phyloP scores from a whole-genome alignment of 2,113 vertebrate genomes.

The Ochotona princeps region DNA sequence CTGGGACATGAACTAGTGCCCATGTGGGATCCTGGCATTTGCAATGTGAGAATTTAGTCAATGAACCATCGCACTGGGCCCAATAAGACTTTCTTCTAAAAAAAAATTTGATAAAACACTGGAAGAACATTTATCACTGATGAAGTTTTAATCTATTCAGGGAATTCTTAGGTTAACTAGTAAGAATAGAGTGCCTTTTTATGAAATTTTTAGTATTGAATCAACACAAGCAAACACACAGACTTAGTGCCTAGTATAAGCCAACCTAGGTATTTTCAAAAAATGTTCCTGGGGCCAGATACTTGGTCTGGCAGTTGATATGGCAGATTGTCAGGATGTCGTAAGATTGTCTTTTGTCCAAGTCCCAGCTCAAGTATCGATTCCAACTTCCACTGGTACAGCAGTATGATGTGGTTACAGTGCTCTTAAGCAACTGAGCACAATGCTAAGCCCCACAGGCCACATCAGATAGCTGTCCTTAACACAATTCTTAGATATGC shows the following conservation, averaged over 20 bases:
- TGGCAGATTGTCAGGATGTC: too few species aligned
- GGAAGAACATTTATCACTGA: not conserved
- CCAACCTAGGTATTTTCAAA: not conserved
- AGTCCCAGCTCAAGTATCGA: too few species aligned
- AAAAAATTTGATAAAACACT: not conserved
- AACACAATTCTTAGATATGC: not conserved
- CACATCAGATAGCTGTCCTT: not conserved
- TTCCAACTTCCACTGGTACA: too few species aligned
- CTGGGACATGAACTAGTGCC: too few species aligned
- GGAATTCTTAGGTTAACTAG: not conserved
- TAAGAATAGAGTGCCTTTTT: not conserved
- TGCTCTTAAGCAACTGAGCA: not conserved
- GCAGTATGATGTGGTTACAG: not conserved
- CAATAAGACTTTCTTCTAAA: not conserved
- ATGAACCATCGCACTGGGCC: too few species aligned
- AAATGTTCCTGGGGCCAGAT: not conserved
- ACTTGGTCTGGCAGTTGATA: too few species aligned
- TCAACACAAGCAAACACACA: not conserved
- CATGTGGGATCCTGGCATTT: too few species aligned
- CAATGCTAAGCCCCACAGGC: not conserved
- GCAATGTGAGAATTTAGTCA: too few species aligned
- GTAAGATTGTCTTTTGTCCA: too few species aligned
- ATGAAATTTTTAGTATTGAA: conserved; percentile 18
- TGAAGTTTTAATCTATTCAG: not conserved
- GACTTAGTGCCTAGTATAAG: not conserved